phyloP scores from a whole-genome alignment of 2,113 vertebrate genomes.

The Triplophysa tibetana region DNA sequence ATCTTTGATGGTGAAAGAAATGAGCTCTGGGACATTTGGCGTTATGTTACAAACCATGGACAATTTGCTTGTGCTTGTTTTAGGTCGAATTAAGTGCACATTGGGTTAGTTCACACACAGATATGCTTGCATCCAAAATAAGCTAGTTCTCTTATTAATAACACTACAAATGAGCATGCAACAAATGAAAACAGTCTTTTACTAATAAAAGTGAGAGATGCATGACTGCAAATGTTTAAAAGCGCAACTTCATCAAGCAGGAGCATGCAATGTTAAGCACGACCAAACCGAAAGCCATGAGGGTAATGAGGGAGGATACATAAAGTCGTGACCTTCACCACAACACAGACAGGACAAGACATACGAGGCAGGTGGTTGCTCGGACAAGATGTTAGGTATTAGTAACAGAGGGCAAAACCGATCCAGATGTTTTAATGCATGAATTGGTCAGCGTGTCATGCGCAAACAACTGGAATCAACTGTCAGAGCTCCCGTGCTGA shows the following conservation, averaged over 20 bases:
- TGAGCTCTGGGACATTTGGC: constrained; percentile 63
- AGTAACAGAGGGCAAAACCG: constrained; percentile 15
- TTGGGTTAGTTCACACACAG: constrained; percentile 67
- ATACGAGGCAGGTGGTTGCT: not conserved
- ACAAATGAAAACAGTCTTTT: constrained; percentile 19
- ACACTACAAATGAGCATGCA: constrained; percentile 73
- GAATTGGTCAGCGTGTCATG: constrained; percentile 78
- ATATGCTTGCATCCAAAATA: constrained; percentile 75
- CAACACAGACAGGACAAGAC: constrained; percentile 1
- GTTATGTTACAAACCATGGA: constrained; percentile 60
- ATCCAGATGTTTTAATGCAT: constrained; percentile 1
- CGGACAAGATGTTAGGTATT: constrained; percentile 25
- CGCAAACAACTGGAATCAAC: constrained; percentile 73
- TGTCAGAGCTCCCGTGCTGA: constrained; percentile 59
- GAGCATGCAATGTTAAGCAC: constrained; percentile 64
- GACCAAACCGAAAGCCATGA: constrained; percentile 40
- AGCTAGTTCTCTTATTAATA: constrained; percentile 46
- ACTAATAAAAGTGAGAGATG: constrained; percentile 39
- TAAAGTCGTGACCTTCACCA: constrained; percentile 1
- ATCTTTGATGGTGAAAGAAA: constrained; percentile 76
- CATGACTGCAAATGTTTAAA: constrained; percentile 11
- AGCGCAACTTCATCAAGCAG: not conserved
- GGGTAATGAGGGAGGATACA: not conserved
- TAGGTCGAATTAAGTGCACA: constrained; percentile 64
- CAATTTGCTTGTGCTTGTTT: constrained; percentile 64